Percentiles rank a stretch among this genome's conserved stretches.
Conservation (phyloP, 2,797 vertebrate species). For the Cynodonichthys magdalenae region DNA sequence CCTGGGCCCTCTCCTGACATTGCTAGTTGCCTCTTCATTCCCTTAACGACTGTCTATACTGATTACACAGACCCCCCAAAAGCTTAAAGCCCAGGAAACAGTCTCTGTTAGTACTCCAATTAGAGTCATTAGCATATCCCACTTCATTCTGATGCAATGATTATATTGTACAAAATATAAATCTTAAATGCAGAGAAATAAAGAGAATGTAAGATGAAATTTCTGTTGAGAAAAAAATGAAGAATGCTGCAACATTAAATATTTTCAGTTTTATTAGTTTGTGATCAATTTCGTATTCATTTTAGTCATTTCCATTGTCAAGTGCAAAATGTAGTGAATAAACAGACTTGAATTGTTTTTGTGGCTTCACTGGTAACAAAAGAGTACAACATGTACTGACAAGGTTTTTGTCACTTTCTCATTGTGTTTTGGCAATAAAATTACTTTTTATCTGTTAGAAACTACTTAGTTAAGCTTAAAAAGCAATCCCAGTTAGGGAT, state of each 20-base stretch:
- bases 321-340: background rate
- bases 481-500: too few relatives aligned
- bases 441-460: too few relatives aligned
- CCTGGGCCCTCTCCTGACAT: constrained; percentile 99
- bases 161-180: constrained; percentile 78
- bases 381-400: background rate
- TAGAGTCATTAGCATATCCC: constrained; percentile 99
- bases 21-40: constrained; percentile 99
- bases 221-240: background rate
- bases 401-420: background rate
- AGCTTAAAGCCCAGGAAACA: constrained; percentile 98
- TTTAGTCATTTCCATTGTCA: background rate
- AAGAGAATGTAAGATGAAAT: background rate
- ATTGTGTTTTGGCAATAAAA: too few relatives aligned
- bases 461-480: too few relatives aligned
- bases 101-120: constrained; percentile 99
- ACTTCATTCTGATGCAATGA: constrained; percentile 95
- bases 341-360: background rate
- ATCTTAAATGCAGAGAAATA: constrained; percentile 57
- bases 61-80: constrained; percentile 99
- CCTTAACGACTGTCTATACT: constrained; percentile 99
- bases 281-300: background rate
- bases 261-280: background rate
- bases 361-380: background rate
- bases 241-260: background rate